Conservation (phyloP, 2,113 vertebrate species). For the Eublepharis macularius region DNA sequence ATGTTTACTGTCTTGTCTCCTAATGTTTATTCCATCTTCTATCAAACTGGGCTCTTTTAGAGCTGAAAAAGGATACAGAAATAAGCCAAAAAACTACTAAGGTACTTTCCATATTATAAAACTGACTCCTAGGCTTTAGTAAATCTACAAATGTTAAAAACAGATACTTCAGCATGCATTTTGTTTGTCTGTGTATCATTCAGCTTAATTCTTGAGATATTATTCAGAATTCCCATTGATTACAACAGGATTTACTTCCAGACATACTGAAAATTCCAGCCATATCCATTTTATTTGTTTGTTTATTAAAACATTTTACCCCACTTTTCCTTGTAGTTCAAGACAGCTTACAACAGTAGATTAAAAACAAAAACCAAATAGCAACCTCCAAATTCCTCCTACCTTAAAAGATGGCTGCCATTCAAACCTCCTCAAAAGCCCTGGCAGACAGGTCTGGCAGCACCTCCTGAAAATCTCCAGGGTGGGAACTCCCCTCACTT, state of each 20-base stretch:
- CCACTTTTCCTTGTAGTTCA: too few species aligned
- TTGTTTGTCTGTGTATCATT: neutral
- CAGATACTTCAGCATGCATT: neutral
- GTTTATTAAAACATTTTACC: too few species aligned
- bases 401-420: too few species aligned
- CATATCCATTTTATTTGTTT: too few species aligned
- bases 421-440: too few species aligned
- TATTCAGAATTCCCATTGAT: neutral
- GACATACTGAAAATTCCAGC: neutral
- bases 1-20: conserved; percentile 29
- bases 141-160: neutral
- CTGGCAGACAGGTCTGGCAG: too few species aligned
- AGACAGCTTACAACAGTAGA: too few species aligned
- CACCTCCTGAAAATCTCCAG: too few species aligned
- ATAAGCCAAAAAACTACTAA: neutral
- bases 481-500: too few species aligned
- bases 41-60: conserved; percentile 9
- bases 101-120: neutral
- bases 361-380: too few species aligned
- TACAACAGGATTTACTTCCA: neutral
- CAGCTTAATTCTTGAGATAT: neutral
- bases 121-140: neutral
- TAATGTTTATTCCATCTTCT: conserved; percentile 42
- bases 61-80: conserved; percentile 28
- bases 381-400: too few species aligned